These are phyloP conservation scores for Polypterus senegalus DNA, from an alignment of 2,113 vertebrate genomes.

Conservation along the genomic window DNA sequence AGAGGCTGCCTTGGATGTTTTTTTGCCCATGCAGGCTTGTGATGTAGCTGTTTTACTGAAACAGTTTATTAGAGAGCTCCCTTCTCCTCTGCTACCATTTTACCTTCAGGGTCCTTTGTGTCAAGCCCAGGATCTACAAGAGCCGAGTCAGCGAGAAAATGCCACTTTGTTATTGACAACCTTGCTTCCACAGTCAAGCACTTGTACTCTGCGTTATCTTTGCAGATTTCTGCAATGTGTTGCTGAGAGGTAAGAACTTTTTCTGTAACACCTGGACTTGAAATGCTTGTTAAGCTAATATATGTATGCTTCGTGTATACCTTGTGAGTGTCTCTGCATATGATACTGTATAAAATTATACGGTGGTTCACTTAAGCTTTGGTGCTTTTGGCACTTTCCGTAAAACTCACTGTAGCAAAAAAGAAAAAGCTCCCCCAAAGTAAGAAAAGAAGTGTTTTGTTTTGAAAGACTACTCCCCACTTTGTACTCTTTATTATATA, in stretches of 20 bases:
- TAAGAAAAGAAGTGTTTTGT: no score
- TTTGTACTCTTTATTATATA: no score
- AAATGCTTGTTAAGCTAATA: background rate
- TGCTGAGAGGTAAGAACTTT: conserved; percentile 15
- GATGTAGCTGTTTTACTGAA: conserved; percentile 25
- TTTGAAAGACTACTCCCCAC: no score
- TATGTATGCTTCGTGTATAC: no score
- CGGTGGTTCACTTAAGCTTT: no score
- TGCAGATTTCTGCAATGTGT: conserved; percentile 24
- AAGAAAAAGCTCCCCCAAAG: no score
- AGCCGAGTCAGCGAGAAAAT: background rate
- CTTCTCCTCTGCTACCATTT: conserved; percentile 15
- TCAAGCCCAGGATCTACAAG: conserved; percentile 14
- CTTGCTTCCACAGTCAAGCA: conserved; percentile 15
- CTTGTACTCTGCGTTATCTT: conserved; percentile 18
- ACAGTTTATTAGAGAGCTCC: conserved; percentile 22
- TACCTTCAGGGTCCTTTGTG: conserved; percentile 20
- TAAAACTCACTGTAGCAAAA: no score
- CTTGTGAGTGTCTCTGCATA: no score
- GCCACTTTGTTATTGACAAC: conserved; percentile 20
- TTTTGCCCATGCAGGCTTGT: conserved; percentile 6
- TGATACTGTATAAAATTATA: no score
- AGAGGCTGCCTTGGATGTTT: conserved; percentile 13
- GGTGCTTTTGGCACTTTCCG: no score
- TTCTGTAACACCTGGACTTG: background rate